Conservation (phyloP, 2,888 invertebrate genomes). For the Eristalis pertinax region DNA sequence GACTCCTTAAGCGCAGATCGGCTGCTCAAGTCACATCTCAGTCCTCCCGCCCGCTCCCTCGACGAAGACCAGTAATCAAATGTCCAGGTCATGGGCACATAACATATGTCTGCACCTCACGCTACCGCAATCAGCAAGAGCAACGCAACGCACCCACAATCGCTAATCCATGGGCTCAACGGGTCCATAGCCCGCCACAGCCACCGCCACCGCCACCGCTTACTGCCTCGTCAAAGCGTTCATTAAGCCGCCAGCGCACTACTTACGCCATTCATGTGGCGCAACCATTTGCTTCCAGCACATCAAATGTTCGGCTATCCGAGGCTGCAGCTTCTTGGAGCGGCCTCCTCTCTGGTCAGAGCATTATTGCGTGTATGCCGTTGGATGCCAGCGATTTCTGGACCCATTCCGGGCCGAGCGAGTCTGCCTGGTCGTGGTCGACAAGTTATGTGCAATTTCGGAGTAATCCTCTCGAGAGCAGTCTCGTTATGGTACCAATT, state of each 20-base stretch:
- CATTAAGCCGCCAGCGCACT: slow-evolving; percentile 13
- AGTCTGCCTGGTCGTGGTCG: neutral
- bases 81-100: neutral
- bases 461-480: neutral
- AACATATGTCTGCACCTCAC: neutral
- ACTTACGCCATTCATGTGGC: slow-evolving; percentile 18
- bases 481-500: neutral
- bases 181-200: neutral
- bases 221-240: slow-evolving; percentile 2
- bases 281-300: neutral
- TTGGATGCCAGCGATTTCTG: neutral
- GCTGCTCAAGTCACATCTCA: neutral
- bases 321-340: neutral
- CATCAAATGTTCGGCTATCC: neutral
- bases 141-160: neutral
- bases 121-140: neutral
- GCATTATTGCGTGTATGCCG: neutral
- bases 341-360: neutral
- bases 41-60: neutral
- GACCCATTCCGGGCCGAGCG: neutral
- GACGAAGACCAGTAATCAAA: neutral
- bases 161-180: neutral
- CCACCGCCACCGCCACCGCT: too few species aligned
- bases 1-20: neutral
- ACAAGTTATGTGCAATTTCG: neutral